Percentiles rank a stretch among this genome's conserved stretches.
These are phyloP conservation scores for Charaxes varanes DNA, from an alignment of 1,140 invertebrate genomes.

Conservation along the genomic window DNA sequence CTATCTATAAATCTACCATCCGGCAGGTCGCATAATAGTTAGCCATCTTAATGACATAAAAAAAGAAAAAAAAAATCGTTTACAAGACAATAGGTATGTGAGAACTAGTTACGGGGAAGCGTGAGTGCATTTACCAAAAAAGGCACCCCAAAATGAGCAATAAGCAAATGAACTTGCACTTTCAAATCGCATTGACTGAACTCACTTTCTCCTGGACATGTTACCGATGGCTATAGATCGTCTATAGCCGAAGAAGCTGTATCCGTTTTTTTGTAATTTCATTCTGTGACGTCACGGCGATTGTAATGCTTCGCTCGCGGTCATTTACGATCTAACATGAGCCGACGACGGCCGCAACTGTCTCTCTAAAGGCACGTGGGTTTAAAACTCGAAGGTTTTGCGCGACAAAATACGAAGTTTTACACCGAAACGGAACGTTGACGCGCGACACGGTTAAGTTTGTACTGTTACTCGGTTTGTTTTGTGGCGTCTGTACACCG, in stretches of 20 bases:
- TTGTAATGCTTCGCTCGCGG: conserved; percentile 38
- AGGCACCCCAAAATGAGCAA: conserved; percentile 4
- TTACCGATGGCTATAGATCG: conserved; percentile 17
- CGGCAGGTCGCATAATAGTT: too few species aligned
- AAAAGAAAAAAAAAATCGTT: too few species aligned
- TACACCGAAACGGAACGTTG: conserved; percentile 23
- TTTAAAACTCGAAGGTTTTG: conserved; percentile 25
- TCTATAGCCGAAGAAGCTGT: too few species aligned
- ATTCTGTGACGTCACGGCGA: conserved; percentile 37
- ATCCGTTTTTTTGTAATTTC: conserved; percentile 19
- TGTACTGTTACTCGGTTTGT: conserved; percentile 24
- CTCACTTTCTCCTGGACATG: conserved; percentile 22
- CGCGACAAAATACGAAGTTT: conserved; percentile 26
- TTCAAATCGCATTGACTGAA: conserved; percentile 24
- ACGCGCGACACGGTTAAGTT: conserved; percentile 20
- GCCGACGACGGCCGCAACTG: conserved; percentile 31
- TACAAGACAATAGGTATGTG: too few species aligned
- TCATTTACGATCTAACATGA: conserved; percentile 57
- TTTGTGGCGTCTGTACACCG: conserved; percentile 23
- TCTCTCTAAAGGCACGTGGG: conserved; percentile 21
- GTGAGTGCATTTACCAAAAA: too few species aligned
- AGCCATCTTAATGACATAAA: too few species aligned
- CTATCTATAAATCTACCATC: too few species aligned
- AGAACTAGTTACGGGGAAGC: too few species aligned
- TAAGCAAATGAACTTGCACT: conserved; percentile 21